Base-by-base conservation (phyloP, 2,888 invertebrate genomes). In the Ametastegia equiseti region DNA sequence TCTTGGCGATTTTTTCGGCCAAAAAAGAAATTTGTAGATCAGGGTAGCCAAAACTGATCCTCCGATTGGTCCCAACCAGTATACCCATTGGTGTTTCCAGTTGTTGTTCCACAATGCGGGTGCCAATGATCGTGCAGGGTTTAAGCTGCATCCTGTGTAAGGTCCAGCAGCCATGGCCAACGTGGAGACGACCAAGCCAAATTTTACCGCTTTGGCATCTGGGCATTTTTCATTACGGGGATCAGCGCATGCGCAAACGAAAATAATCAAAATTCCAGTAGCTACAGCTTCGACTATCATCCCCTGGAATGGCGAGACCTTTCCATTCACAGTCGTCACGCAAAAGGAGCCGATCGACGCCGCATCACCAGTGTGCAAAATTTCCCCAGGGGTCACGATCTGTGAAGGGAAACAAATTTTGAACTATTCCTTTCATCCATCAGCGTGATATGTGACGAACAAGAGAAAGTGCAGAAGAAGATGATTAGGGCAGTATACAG, bases 121-220 rank as follows among this genome's bases (percentile, higher is more conserved):
- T 0, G 85, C 92, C 33, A 92, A 84, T 1, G 92, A 89, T 85
- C 96, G 92, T 1, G 94, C 95, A 0, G 95, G 95, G 87, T 96
- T 96, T 94, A 96, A 94, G 82, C 95, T 94, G 77, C 94, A 94
- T 0, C 95, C 95, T 9, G 95, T 94, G 87, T 94, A 94, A 2
- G 93, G 93, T 0, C 92, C 92, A 15, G 89, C 86, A 0, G 91
- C 88, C 0, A 89, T 86, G 0, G 91, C 92, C 27, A 93, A 81
- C 9, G 89, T 91, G 2, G 91, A 86, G 7, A 93, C 88, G 11
- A 90, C 86, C 45, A 92, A 81, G 1, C 92, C 92, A 84, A 93
- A 93, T 84, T 90, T 92, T 47, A 92, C 84, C 0, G 92, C 87
- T 0, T 89, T 86, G 0, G 92, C 90, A 82, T 92, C 92, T 1